Conservation (phyloP, 1,140 invertebrate species). For the Diorhabda sublineata region DNA sequence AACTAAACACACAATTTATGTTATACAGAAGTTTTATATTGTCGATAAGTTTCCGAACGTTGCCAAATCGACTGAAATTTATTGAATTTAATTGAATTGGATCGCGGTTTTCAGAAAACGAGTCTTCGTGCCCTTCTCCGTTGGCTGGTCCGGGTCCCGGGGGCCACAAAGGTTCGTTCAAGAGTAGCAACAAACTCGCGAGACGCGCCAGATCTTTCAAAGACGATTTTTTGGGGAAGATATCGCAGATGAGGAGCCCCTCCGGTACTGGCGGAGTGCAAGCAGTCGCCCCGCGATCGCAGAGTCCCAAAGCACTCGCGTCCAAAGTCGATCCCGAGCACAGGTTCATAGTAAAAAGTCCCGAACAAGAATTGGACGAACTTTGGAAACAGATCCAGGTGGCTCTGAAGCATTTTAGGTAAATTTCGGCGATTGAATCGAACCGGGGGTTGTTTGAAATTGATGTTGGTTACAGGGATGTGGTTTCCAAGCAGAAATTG, state of each 20-base stretch:
- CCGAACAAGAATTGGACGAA: slow-evolving; percentile 38
- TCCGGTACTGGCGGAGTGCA: slow-evolving; percentile 42
- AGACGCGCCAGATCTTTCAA: slow-evolving; percentile 83
- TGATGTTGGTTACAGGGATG: slow-evolving; percentile 66
- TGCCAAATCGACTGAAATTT: too few species aligned
- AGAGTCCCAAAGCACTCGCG: slow-evolving; percentile 40
- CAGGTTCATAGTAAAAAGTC: slow-evolving; percentile 28
- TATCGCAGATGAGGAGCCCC: slow-evolving; percentile 79
- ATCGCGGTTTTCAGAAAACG: slow-evolving; percentile 33
- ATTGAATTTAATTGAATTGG: too few species aligned
- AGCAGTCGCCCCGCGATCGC: slow-evolving; percentile 29
- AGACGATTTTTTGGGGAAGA: slow-evolving; percentile 83
- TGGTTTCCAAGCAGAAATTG: slow-evolving; percentile 84
- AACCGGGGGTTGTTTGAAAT: neutral
- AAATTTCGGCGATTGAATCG: neutral
- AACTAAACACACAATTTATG: too few species aligned
- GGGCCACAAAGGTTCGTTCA: slow-evolving; percentile 62
- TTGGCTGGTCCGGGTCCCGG: slow-evolving; percentile 41
- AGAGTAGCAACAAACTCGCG: slow-evolving; percentile 70
- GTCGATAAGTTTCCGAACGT: too few species aligned
- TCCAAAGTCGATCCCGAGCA: slow-evolving; percentile 10
- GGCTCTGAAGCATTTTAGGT: slow-evolving; percentile 35
- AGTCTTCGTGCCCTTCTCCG: slow-evolving; percentile 38
- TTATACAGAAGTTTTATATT: too few species aligned
- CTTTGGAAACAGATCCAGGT: slow-evolving; percentile 39